Evolutionary conservation across 2,888 invertebrate species (phyloP), one percentile per base, ranked within the genome.

Genomic region (Cataglyphis rosenhaueri): DNA sequence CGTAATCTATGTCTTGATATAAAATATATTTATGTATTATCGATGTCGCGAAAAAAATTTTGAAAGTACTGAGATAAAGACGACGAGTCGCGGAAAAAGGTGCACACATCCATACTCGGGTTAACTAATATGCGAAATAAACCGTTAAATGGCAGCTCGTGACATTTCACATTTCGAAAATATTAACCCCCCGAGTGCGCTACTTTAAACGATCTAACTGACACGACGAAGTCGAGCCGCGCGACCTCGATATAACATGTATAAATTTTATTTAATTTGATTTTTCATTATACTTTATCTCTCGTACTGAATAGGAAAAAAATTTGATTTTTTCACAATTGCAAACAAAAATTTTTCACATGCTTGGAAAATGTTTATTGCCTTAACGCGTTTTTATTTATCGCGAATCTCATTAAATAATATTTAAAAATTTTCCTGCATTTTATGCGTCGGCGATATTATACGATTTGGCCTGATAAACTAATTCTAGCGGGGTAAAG

Each of bases 111-210:
- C 44, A 62, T 2, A 2, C 29, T 38, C 9, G 25, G 29, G 18
- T 12, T 65, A 66, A 38, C 66, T 10, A 57, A 10, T 12, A n/a
- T n/a, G 25, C 65, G 55, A 68, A 57, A 25, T 25, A 8, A 21
- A 21, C 15, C 15, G 41, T 66, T 9, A 76, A 76, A 76, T 57
- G 41, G 25, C 68, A 68, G 12, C 38, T 15, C 55, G 76, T 68
- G 76, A 76, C 68, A 68, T 76, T 76, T 76, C 38, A 25, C 35
- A 55, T 76, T 66, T 66, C 15, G 29, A 32, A 76, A 76, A 38
- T 68, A 76, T 66, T 66, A 76, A 68, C 10, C 8, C 15, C 3
- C n/a, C 25, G 48, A 12, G 18, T 25, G 10, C 12, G 5, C 32
- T 32, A 29, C 29, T 55, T 55, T n/a, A 4, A 15, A 75, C 18